A percentile compares a stretch with the other conserved stretches of the same genome.
Evolutionary conservation across 2,113 vertebrate species (phyloP).

Genomic region (Aptenodytes forsteri): DNA sequence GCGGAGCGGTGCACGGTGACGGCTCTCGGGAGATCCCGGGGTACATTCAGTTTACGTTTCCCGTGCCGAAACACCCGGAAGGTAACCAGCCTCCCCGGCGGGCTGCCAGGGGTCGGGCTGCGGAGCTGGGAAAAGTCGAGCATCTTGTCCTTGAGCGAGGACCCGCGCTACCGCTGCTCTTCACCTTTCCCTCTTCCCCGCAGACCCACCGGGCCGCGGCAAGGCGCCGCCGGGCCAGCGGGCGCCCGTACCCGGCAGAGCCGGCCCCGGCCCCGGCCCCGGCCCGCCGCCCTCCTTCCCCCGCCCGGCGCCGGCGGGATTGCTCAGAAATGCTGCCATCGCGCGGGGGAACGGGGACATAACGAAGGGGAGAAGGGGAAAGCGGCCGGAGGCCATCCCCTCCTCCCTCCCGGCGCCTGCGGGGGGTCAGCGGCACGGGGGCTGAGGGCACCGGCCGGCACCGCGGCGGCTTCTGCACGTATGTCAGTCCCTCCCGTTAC

Average conservation of each 20-base stretch:
- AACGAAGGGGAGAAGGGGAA: background rate
- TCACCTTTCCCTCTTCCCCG: background rate
- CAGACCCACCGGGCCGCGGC: background rate
- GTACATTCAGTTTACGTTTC: accelerated
- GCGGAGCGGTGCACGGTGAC: accelerated
- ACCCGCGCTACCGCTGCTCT: too few species aligned
- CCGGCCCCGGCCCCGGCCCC: background rate
- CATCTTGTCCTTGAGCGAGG: too few species aligned
- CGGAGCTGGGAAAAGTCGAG: background rate
- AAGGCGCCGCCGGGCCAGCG: background rate
- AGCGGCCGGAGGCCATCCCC: accelerated
- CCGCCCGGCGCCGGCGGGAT: background rate
- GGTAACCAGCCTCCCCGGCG: accelerated
- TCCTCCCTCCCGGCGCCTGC: accelerated
- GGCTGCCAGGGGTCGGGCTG: accelerated
- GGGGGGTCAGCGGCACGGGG: too few species aligned
- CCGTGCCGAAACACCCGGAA: background rate
- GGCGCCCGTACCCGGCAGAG: too few species aligned
- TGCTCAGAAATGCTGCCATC: conserved; percentile 21
- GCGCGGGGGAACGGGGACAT: background rate
- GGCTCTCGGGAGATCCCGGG: background rate
- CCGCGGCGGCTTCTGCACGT: too few species aligned
- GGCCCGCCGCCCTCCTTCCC: background rate
- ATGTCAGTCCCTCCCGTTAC: accelerated
- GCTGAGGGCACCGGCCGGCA: background rate